Evolutionary conservation across 2,113 vertebrate species (phyloP), one percentile per base, ranked within the genome.

Genomic region (Nothocercus nigrocapillus): DNA sequence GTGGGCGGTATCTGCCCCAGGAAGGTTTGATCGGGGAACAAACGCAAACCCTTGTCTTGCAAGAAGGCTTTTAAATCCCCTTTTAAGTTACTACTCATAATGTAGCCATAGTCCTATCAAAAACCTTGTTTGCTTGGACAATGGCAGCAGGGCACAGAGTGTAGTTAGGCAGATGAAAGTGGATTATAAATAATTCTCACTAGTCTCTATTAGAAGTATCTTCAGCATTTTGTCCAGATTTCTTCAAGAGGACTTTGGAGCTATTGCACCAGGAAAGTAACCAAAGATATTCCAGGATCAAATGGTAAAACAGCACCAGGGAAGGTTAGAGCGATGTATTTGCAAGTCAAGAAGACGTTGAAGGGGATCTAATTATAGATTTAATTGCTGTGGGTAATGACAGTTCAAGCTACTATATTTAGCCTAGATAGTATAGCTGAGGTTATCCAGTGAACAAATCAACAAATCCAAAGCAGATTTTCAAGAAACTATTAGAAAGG

Each of bases 311-410:
- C 85, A 72, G 76, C 80, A 91, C 75, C n/a, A 34, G 64, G 64
- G 67, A 95, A 96, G 89, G 95, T 92, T 72, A 94, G 84, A 96
- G 69, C 86, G 34, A 53, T 75, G 64, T 17, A 81, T 94, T 83
- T 88, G 81, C 90, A 96, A 96, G 94, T 96, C 95, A 97, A 94
- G 93, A 92, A 78, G 89, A 93, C 76, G 27, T 64, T 88, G 79
- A 95, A 96, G 88, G 95, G 82, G 91, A 95, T 78, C 63, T 88
- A 95, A 96, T 96, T 96, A 95, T 91, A 93, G 92, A 34, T 89
- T 96, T 96, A 96, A 74, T 93, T 7, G 24, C 85, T 91, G 32
- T 82, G 27, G 62, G 56, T 95, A 94, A 94, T 95, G 82, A 92
- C 90, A 92, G 89, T 85, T 92, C 91, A 74, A 84, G 72, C 76